Conservation (phyloP, 2,797 vertebrate genomes). For the Hemibagrus guttatus region DNA sequence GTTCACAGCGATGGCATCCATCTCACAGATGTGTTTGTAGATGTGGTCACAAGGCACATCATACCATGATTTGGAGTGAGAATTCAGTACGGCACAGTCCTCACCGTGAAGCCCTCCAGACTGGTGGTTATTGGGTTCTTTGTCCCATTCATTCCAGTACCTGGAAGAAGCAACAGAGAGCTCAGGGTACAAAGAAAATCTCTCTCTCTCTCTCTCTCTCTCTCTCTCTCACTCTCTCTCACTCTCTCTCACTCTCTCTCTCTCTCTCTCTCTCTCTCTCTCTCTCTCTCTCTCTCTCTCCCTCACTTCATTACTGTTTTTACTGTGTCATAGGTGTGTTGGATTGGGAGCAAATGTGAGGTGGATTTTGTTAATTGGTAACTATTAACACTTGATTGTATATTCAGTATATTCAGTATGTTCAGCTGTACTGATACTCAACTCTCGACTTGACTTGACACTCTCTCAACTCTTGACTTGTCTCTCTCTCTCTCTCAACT, state of each 20-base stretch:
- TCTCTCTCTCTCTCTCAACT: too few relatives aligned
- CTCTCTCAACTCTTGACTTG: too few relatives aligned
- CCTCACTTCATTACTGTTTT: background rate
- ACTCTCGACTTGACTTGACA: too few relatives aligned
- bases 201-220: too few relatives aligned
- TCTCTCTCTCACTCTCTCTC: too few relatives aligned
- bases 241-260: too few relatives aligned
- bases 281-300: too few relatives aligned
- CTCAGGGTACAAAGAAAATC: background rate
- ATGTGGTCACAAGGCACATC: slow-evolving; percentile 62
- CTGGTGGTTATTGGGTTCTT: slow-evolving; percentile 65
- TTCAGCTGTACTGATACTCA: too few relatives aligned
- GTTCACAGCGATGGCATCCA: slow-evolving; percentile 59
- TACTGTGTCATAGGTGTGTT: background rate
- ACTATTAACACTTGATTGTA: too few relatives aligned
- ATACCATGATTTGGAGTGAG: slow-evolving; percentile 60
- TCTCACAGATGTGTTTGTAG: slow-evolving; percentile 67
- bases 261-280: too few relatives aligned
- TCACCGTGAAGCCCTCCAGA: slow-evolving; percentile 58
- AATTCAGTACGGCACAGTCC: slow-evolving; percentile 63
- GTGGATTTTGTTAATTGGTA: background rate
- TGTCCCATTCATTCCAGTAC: slow-evolving; percentile 60
- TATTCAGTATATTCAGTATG: too few relatives aligned
- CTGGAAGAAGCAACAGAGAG: slow-evolving; percentile 53
- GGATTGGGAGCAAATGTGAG: background rate